Conservation (phyloP, 2,888 invertebrate genomes). For the Ophraella communa region DNA sequence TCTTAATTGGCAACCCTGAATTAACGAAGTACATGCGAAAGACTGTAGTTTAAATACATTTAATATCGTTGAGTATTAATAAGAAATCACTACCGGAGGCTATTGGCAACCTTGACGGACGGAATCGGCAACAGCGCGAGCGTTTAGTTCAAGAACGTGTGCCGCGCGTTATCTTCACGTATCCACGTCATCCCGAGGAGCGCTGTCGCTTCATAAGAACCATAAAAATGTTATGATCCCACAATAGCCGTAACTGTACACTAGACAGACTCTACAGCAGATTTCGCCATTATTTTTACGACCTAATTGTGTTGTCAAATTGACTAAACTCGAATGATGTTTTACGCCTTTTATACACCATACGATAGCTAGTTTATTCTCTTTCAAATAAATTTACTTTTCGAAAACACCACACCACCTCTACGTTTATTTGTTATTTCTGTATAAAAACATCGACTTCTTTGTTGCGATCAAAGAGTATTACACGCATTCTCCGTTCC, state of each 20-base stretch:
- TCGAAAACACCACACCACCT: background rate
- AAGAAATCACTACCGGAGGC: no score
- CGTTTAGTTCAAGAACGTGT: constrained; percentile 1
- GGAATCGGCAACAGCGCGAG: background rate
- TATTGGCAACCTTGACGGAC: background rate
- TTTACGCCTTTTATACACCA: constrained; percentile 49
- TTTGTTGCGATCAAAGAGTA: background rate
- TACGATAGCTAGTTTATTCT: no score
- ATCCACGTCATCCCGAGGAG: constrained; percentile 9
- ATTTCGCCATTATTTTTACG: constrained; percentile 57
- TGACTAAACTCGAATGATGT: constrained; percentile 49
- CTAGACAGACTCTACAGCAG: constrained; percentile 57
- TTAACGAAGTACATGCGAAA: no score
- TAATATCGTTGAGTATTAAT: no score
- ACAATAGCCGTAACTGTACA: constrained; percentile 59
- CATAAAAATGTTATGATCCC: constrained; percentile 59
- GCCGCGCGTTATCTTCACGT: constrained; percentile 9
- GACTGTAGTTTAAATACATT: no score
- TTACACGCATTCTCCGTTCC: background rate
- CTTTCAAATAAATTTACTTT: no score
- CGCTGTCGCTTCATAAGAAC: constrained; percentile 50
- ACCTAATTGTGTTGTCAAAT: constrained; percentile 59
- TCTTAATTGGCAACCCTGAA: no score
- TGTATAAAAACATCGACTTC: background rate
- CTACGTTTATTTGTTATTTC: no score